A percentile compares a stretch with the other conserved stretches of the same genome.
These are phyloP conservation scores for Agrochola circellaris DNA, from an alignment of 2,888 invertebrate genomes.

Conservation along the genomic window DNA sequence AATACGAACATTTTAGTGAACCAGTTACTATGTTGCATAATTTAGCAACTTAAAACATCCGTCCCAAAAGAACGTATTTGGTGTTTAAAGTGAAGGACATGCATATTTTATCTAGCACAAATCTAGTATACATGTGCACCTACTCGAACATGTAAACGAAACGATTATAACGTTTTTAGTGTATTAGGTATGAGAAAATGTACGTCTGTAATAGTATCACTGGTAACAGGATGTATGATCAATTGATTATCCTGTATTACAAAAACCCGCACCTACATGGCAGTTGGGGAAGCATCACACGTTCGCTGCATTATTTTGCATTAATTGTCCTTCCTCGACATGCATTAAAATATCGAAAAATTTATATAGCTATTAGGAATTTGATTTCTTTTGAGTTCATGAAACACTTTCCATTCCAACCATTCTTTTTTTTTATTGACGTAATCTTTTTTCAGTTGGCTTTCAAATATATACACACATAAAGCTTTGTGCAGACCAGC, in stretches of 20 bases:
- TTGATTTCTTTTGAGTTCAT: too few species aligned
- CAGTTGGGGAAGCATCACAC: not conserved
- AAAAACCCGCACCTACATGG: not conserved
- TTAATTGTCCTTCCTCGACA: constrained; percentile 1
- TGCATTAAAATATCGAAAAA: not conserved
- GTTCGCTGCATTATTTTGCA: constrained; percentile 1
- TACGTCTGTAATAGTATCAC: constrained; percentile 11
- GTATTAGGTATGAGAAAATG: constrained; percentile 17
- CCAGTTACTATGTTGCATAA: constrained; percentile 31
- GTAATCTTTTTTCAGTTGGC: too few species aligned
- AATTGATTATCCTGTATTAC: constrained; percentile 27
- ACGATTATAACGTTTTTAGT: not conserved
- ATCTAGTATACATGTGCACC: not conserved
- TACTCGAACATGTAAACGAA: not conserved
- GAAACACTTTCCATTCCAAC: too few species aligned
- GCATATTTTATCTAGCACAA: constrained; percentile 11
- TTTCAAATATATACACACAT: not conserved
- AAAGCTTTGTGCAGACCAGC: too few species aligned
- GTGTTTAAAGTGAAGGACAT: constrained; percentile 39
- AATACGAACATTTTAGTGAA: constrained; percentile 21
- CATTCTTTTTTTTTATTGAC: not conserved
- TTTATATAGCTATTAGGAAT: not conserved
- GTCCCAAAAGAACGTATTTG: constrained; percentile 23
- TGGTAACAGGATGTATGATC: constrained; percentile 32
- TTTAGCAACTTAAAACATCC: constrained; percentile 18